Conservation (phyloP, 2,888 invertebrate species). For the Choristoneura rosaceana region DNA sequence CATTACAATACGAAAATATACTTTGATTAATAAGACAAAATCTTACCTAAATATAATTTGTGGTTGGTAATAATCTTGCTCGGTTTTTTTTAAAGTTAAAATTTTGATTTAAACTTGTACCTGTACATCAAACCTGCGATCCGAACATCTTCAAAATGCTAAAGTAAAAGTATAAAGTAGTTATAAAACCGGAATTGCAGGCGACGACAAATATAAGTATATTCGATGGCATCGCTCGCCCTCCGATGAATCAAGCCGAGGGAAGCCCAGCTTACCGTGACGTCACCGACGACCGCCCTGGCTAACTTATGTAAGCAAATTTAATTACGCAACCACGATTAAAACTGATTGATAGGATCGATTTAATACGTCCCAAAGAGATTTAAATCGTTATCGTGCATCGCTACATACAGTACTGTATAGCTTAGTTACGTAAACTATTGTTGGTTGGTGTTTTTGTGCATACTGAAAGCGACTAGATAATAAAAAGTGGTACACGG, state of each 20-base stretch:
- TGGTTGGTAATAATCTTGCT: too few relatives aligned
- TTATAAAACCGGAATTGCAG: slow-evolving; percentile 2
- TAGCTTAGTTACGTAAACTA: slow-evolving; percentile 31
- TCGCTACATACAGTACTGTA: slow-evolving; percentile 2
- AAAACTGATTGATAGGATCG: slow-evolving; percentile 25
- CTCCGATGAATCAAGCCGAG: slow-evolving; percentile 66
- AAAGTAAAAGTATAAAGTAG: not conserved
- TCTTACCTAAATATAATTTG: too few relatives aligned
- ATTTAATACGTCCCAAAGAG: slow-evolving; percentile 12
- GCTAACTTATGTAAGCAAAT: slow-evolving; percentile 46
- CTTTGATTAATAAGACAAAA: too few relatives aligned
- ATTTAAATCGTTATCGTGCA: slow-evolving; percentile 25
- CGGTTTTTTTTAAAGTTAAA: too few relatives aligned
- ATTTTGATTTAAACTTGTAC: too few relatives aligned
- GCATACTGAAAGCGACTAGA: slow-evolving; percentile 11
- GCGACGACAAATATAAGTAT: slow-evolving; percentile 26
- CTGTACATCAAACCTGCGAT: not conserved
- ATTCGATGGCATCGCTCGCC: slow-evolving; percentile 37
- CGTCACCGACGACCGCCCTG: slow-evolving; percentile 56
- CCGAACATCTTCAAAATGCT: not conserved
- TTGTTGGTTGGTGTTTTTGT: slow-evolving; percentile 25
- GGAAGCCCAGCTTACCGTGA: slow-evolving; percentile 67
- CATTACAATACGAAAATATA: too few relatives aligned
- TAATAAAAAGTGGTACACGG: slow-evolving; percentile 33
- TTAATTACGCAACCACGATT: slow-evolving; percentile 35